These are phyloP conservation scores for Pampus argenteus DNA, from an alignment of 2,797 vertebrate species.

Conservation along the genomic window DNA sequence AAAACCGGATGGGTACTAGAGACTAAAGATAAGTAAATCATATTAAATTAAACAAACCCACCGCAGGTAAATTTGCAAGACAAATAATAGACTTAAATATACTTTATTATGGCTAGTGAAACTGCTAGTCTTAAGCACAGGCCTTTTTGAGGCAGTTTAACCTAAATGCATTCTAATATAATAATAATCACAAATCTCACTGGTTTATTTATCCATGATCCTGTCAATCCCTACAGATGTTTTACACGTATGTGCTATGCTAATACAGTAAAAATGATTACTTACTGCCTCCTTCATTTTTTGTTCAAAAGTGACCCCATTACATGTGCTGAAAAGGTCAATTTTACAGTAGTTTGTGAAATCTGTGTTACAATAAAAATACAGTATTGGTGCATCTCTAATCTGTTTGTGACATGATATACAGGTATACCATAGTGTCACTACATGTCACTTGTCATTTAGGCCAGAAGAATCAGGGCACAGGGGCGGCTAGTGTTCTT, in stretches of 20 bases:
- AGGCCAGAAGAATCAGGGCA: neutral
- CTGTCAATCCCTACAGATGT: neutral
- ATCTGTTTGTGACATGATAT: slow-evolving; percentile 9
- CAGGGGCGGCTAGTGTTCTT: slow-evolving; percentile 14
- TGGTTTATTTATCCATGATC: neutral
- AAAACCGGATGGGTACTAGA: neutral
- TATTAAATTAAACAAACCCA: too few relatives aligned
- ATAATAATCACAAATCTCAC: neutral
- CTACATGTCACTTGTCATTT: slow-evolving; percentile 2
- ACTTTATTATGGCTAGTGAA: neutral
- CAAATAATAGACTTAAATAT: neutral
- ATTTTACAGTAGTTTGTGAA: slow-evolving; percentile 22
- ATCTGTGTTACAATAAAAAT: slow-evolving; percentile 16
- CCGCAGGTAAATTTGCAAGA: neutral
- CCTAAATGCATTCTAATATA: neutral
- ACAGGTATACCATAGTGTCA: neutral
- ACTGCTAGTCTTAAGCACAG: neutral
- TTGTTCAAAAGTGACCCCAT: slow-evolving; percentile 10
- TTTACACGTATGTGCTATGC: neutral
- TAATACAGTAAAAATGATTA: neutral
- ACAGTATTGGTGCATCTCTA: slow-evolving; percentile 32
- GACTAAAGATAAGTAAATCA: too few relatives aligned
- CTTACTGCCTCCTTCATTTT: slow-evolving; percentile 12
- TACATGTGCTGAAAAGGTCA: slow-evolving; percentile 6
- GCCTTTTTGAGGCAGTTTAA: neutral